Conservation (phyloP, 2,113 vertebrate species). For the Corynorhinus townsendii region DNA sequence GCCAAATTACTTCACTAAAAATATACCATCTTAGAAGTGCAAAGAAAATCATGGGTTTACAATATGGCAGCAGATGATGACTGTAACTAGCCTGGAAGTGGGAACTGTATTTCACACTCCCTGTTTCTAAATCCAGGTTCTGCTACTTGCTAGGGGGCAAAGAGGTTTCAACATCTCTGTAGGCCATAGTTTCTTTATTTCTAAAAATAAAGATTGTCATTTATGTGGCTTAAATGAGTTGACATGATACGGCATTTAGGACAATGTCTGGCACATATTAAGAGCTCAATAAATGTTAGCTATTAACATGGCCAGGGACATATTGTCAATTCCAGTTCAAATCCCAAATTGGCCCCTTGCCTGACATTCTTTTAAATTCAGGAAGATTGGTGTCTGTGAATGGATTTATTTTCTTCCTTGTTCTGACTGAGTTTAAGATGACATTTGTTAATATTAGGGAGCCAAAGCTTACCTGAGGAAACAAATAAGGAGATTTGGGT, state of each 20-base stretch:
- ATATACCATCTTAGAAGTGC: background rate
- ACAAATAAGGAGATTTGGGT: background rate
- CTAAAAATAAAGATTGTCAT: background rate
- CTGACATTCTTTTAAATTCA: constrained; percentile 61
- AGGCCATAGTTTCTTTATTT: background rate
- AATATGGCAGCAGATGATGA: background rate
- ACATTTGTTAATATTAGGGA: constrained; percentile 5
- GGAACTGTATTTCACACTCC: background rate
- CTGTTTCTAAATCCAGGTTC: background rate
- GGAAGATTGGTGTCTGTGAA: constrained; percentile 38
- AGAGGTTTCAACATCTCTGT: background rate
- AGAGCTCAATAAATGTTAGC: constrained; percentile 52
- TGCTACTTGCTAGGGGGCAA: background rate
- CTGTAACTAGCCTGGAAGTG: background rate
- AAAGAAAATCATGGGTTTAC: background rate
- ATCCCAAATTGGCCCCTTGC: constrained; percentile 39
- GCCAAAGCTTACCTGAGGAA: constrained; percentile 29
- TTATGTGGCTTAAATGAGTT: background rate
- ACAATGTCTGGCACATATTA: constrained; percentile 29
- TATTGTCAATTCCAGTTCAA: constrained; percentile 50
- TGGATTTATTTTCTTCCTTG: constrained; percentile 49
- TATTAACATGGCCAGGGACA: constrained; percentile 38
- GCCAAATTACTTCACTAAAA: background rate
- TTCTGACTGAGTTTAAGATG: constrained; percentile 2
- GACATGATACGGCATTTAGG: constrained; percentile 37